Base-by-base conservation (phyloP, 2,888 invertebrate genomes). In the Sarcophaga variegata region DNA sequence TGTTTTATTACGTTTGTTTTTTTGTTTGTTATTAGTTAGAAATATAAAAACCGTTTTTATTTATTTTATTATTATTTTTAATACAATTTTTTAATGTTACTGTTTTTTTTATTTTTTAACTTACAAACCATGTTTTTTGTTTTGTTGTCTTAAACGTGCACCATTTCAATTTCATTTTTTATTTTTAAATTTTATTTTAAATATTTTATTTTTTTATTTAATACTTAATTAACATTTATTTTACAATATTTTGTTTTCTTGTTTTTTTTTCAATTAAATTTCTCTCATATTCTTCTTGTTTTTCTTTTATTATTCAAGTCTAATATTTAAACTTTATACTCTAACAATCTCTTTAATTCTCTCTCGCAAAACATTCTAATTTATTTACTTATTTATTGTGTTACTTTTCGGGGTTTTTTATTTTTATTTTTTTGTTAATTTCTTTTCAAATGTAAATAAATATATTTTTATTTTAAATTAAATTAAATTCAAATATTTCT, bases 291-390 rank as follows among this genome's bases (percentile, higher is more conserved):
- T 37, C 71, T 64, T n/a, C n/a, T 27, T 20, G 4, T 49, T 62
- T 47, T 12, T 49, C n/a, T 37, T 71, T 80, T 72, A 47, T 54
- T 64, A 49, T 27, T 27, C 83, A 69, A 83, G 59, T 79, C 85
- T 83, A 85, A 60, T 75, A 49, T 81, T 85, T 74, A 79, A 85
- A 77, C 85, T 81, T 85, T 85, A 71, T 84, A 87, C 78, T 75
- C 83, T 87, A 87, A 84, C 87, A 87, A 87, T 87, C 84, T 87
- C 87, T 87, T 87, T 87, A 81, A 81, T 87, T 87, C 87, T 87
- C 87, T 87, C 87, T 87, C 87, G 71, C 79, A 81, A 84, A 84
- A 84, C 87, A 87, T 87, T 87, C 87, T 78, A 78, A 83, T 74
- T 83, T 82, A 72, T 67, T 83, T 64, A 71, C 17, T 66, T 66